Base-by-base conservation (phyloP, 2,888 invertebrate genomes). In the Tryphoninae sp. region DNA sequence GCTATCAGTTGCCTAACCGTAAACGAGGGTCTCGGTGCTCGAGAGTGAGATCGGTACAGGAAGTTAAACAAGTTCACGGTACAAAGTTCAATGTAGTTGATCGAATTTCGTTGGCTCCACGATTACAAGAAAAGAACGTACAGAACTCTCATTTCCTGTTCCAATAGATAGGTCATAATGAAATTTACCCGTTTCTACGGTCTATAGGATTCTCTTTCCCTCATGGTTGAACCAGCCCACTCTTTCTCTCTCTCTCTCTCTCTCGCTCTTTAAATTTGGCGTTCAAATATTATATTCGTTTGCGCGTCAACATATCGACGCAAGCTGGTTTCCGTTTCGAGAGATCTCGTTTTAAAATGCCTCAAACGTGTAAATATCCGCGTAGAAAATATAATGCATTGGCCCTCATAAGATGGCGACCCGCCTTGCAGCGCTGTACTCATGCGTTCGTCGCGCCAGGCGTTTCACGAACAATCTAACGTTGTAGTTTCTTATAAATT, bases 61-160 rank as follows among this genome's bases (percentile, higher is more conserved):
- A 80, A 77, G 72, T 72, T 62, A 53, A 72, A 80, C 71, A 68
- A 76, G 72, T 72, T 77, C 59, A 49, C 51, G 26, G 67, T 26
- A 16, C 53, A 49, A 80, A 80, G 76, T 77, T 80, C 40, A 68
- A 53, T 64, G 62, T 22, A 19, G 53, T 62, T 68, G 61, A 77
- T 72, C 72, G 72, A 80, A 80, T 77, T 72, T 80, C 62, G 61
- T 68, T 49, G 45, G 55, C 53, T 62, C 72, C n/a, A 19, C 26
- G 65, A 72, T 49, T 42, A 65, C 61, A 45, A 72, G 58, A 71
- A 71, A 69, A 42, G 53, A 80, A 72, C 42, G 22, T 40, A 26
- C 42, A 42, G 9, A 58, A 53, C 59, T 71, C 76, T 53, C 65
- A 59, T 72, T 80, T 76, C 76, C 80, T 51, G 22, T 23, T 51